Percentiles rank a stretch among this genome's conserved stretches.
These are phyloP conservation scores for Potorous gilbertii DNA, from an alignment of 2,797 vertebrate species.

Conservation along the genomic window DNA sequence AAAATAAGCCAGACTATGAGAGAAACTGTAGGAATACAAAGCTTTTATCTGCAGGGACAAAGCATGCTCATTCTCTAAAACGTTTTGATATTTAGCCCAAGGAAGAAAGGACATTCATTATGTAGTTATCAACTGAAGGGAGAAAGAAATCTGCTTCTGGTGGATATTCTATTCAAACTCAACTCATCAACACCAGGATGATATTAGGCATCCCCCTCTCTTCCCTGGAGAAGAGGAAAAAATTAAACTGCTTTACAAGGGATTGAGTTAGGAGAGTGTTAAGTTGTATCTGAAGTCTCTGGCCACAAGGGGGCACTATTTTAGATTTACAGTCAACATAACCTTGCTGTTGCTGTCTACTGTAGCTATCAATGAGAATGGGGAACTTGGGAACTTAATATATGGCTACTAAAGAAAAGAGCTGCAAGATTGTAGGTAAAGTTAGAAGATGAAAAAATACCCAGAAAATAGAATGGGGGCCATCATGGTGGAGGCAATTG, in stretches of 20 bases:
- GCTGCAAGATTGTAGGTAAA: background rate
- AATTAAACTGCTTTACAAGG: background rate
- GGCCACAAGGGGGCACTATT: background rate
- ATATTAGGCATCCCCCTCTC: background rate
- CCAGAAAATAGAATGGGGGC: background rate
- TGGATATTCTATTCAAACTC: constrained; percentile 51
- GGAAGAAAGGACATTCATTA: constrained; percentile 46
- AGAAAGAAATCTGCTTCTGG: constrained; percentile 26
- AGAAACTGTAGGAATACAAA: constrained; percentile 41
- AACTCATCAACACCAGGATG: background rate
- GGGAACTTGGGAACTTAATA: background rate
- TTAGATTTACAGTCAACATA: background rate
- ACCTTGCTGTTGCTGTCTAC: background rate
- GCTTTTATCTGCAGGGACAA: constrained; percentile 9
- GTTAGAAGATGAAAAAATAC: background rate
- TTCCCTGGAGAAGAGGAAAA: background rate
- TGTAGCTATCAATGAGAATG: background rate
- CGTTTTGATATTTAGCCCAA: constrained; percentile 8
- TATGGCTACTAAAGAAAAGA: background rate
- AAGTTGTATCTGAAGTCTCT: background rate
- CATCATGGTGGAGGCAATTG: background rate
- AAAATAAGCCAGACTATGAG: background rate
- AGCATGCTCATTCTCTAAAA: constrained; percentile 50
- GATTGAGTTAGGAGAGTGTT: background rate
- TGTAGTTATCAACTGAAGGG: constrained; percentile 35